These are phyloP conservation scores for Agonopterix heracliana DNA, from an alignment of 2,888 invertebrate genomes.

Conservation along the genomic window DNA sequence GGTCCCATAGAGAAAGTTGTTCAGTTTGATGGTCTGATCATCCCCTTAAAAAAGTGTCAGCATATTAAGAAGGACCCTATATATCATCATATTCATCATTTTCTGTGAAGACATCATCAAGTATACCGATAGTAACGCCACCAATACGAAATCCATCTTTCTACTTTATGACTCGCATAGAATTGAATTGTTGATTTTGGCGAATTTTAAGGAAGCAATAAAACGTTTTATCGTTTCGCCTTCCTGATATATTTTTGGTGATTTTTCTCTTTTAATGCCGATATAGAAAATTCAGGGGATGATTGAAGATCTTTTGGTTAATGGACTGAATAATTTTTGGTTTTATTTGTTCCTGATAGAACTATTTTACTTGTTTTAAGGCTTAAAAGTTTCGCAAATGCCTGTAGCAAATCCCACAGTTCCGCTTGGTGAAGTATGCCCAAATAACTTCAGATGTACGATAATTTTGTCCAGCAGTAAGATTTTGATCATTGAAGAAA, in stretches of 20 bases:
- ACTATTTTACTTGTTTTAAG: neutral
- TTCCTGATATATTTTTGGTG: conserved; percentile 19
- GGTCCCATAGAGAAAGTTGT: no score
- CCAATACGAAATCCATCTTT: conserved; percentile 47
- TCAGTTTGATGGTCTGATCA: no score
- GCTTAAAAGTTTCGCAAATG: no score
- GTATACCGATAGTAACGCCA: neutral
- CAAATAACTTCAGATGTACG: no score
- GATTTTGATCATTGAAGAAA: no score
- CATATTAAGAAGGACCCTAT: no score
- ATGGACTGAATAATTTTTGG: conserved; percentile 16
- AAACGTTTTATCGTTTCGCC: conserved; percentile 44
- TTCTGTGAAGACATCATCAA: no score
- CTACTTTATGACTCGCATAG: conserved; percentile 52
- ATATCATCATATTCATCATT: no score
- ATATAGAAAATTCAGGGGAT: conserved; percentile 17
- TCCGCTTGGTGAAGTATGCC: no score
- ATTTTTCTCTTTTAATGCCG: conserved; percentile 20
- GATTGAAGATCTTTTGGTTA: conserved; percentile 11
- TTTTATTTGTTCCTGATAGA: neutral
- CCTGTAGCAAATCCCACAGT: no score
- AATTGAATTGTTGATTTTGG: conserved; percentile 63
- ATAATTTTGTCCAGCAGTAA: no score
- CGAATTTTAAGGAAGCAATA: conserved; percentile 56
- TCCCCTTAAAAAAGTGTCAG: no score